Base-by-base conservation (phyloP, 2,888 invertebrate genomes). In the Leucophora obtusa region DNA sequence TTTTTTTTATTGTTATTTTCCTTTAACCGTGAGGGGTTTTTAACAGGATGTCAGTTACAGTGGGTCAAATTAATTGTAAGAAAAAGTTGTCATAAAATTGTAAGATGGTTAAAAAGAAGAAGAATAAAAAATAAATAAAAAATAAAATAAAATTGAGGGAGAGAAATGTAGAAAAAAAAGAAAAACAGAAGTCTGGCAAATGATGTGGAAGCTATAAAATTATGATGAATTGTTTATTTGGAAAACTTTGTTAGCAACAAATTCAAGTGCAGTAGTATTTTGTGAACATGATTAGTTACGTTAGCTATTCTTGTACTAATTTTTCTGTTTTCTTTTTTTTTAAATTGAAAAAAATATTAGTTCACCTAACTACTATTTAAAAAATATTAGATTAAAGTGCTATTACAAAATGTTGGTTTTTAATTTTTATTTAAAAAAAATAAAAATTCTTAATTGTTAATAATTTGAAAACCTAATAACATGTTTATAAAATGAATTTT, bases 21-120 rank as follows among this genome's bases (percentile, higher is more conserved):
- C 43, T 54, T 65, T 43, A 53, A 47, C 68, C 69, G 43, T 63
- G 18, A 71, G 73, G 68, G 62, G 51, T 50, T 58, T 82, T 79
- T 56, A 50, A 43, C 71, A 33, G 75, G 71, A 75, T 75, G 68
- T 75, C 71, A 79, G 35, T 50, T 71, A 75, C 78, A 79, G 75
- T 79, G 75, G 79, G 75, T 75, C 79, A 79, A 68, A 79, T 75
- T 82, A 82, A 74, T 79, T 71, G 63, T 50, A 56, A 47, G 33
- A 50, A 68, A 51, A 28, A 24, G 38, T 62, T 66, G 71, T 75
- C 75, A 75, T 71, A 71, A 68, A 60, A 60, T 24, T 56, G 56
- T 28, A 47, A 47, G 43, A 47, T 47, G 43, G 14, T 47, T 47
- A 33, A 54, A 1, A 33, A 24, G n/a, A 33, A 28, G 9, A 14